Percentiles rank a stretch among this genome's conserved stretches.
Evolutionary conservation across 2,113 vertebrate species (phyloP).

Genomic region (Sarotherodon lohbergeri): DNA sequence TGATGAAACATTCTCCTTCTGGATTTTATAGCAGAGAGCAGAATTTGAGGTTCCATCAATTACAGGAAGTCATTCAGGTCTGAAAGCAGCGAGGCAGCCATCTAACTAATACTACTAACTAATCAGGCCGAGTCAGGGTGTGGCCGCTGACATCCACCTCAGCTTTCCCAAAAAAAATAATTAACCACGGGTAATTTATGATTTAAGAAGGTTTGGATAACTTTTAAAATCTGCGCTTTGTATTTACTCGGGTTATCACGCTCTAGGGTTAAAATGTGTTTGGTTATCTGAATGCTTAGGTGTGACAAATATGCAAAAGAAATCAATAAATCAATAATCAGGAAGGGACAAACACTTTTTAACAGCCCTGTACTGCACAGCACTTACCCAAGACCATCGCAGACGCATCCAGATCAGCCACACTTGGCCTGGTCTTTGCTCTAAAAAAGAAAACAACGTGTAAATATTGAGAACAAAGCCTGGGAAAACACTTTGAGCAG

Average conservation of each 20-base stretch:
- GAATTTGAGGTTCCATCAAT: background rate
- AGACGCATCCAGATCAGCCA: slow-evolving; percentile 40
- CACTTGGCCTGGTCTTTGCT: slow-evolving; percentile 38
- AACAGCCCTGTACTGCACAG: background rate
- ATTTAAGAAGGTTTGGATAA: background rate
- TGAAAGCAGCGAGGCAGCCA: background rate
- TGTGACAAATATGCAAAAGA: background rate
- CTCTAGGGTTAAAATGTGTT: background rate
- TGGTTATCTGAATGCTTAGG: background rate
- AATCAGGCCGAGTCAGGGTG: background rate
- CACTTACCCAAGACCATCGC: slow-evolving; percentile 78
- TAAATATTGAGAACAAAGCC: background rate
- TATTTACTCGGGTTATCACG: background rate
- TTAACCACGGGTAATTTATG: background rate
- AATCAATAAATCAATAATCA: background rate
- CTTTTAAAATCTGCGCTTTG: background rate
- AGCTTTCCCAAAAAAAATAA: background rate
- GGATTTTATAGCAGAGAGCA: background rate
- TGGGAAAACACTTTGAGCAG: background rate
- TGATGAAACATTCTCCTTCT: background rate
- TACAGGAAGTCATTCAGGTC: background rate
- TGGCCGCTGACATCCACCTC: background rate
- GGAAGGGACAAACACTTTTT: background rate
- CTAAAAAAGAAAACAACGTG: slow-evolving; percentile 53
- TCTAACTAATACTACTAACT: rapidly evolving